These are phyloP conservation scores for Raja brachyura DNA, from an alignment of 2,113 vertebrate genomes.

Conservation along the genomic window DNA sequence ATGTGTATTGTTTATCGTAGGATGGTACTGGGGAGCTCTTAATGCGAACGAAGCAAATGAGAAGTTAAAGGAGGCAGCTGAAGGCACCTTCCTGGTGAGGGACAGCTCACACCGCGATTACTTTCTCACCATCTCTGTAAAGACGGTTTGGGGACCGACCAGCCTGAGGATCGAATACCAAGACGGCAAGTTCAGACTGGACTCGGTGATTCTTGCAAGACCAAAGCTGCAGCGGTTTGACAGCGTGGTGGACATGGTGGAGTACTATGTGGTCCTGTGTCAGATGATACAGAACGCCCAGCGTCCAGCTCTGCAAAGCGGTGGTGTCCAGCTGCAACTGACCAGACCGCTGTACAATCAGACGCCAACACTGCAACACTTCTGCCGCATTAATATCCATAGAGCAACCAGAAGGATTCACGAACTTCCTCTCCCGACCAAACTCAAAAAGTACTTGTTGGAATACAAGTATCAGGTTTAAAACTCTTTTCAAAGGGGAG, in stretches of 20 bases:
- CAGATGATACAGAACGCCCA: constrained; percentile 56
- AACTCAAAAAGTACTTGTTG: constrained; percentile 84
- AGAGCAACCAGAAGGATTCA: constrained; percentile 66
- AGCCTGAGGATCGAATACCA: constrained; percentile 88
- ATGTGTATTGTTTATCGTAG: constrained; percentile 54
- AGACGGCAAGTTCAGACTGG: constrained; percentile 89
- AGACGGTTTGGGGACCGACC: constrained; percentile 88
- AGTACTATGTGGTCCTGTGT: constrained; percentile 86
- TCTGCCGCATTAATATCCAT: constrained; percentile 84
- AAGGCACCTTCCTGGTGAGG: constrained; percentile 88
- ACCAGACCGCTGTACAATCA: constrained; percentile 77
- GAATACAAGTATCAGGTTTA: constrained; percentile 88
- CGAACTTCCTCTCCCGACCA: constrained; percentile 79
- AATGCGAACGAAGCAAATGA: constrained; percentile 88
- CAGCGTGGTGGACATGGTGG: constrained; percentile 89
- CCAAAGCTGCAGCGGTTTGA: constrained; percentile 88
- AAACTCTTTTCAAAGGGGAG: constrained; percentile 19
- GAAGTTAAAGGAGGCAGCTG: constrained; percentile 75
- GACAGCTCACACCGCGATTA: constrained; percentile 89
- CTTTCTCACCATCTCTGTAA: constrained; percentile 88
- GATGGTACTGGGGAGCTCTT: constrained; percentile 95
- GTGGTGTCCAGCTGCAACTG: constrained; percentile 86
- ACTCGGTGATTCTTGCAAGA: constrained; percentile 84
- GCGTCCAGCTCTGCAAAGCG: constrained; percentile 62
- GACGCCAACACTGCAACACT: constrained; percentile 76